phyloP scores from a whole-genome alignment of 2,113 vertebrate genomes.

The Atractosteus spatula region DNA sequence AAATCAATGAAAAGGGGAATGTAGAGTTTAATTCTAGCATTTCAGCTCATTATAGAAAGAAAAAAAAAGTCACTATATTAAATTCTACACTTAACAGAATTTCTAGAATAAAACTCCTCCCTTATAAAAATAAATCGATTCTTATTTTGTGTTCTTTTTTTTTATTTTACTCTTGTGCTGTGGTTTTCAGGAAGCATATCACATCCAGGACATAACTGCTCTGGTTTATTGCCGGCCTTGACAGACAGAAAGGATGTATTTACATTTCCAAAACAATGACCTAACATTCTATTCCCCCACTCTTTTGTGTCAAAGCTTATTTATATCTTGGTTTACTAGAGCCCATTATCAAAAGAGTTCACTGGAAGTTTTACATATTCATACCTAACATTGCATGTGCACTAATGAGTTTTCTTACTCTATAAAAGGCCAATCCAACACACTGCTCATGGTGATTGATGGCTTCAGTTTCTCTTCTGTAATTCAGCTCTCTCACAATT shows the following conservation, averaged over 20 bases:
- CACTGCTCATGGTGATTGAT: conserved; percentile 61
- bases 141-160: no score
- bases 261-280: not conserved
- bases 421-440: conserved; percentile 49
- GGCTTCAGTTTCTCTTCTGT: conserved; percentile 61
- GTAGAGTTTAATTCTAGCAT: no score
- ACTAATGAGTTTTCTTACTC: conserved; percentile 51
- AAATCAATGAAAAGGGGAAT: no score
- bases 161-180: no score
- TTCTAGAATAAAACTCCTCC: no score
- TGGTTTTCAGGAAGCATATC: not conserved
- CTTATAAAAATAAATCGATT: no score
- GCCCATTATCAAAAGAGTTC: conserved; percentile 18
- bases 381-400: conserved; percentile 42
- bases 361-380: conserved; percentile 27
- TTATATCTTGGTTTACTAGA: no score
- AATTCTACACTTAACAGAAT: no score
- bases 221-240: not conserved
- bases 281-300: not conserved
- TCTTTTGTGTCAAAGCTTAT: no score
- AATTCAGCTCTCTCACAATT: conserved; percentile 58
- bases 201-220: not conserved
- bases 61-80: no score
- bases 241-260: not conserved
- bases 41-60: no score